phyloP scores from a whole-genome alignment of 2,888 invertebrate species.

The Rotaria socialis region DNA sequence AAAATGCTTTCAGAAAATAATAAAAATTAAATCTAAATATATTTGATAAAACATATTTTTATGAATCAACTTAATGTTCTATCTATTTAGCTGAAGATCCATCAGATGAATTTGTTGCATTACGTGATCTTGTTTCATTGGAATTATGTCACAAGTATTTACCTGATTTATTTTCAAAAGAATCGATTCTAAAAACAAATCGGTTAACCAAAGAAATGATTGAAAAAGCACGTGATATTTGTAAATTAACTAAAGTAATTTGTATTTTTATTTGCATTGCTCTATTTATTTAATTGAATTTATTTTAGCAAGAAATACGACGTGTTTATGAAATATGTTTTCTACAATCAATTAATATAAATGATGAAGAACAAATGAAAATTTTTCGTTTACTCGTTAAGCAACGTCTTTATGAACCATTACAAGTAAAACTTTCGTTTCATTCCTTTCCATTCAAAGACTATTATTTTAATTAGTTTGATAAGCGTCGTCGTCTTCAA shows the following conservation, averaged over 20 bases:
- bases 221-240: slow-evolving; percentile 69
- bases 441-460: no score
- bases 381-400: background rate
- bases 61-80: no score
- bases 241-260: slow-evolving; percentile 50
- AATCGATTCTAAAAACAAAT: slow-evolving; percentile 53
- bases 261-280: no score
- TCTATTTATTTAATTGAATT: no score
- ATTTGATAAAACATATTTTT: no score
- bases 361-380: background rate
- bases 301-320: slow-evolving; percentile 60
- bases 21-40: no score
- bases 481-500: background rate
- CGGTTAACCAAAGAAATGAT: slow-evolving; percentile 76
- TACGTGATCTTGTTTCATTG: slow-evolving; percentile 80
- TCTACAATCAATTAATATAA: slow-evolving; percentile 58
- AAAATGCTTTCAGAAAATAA: no score
- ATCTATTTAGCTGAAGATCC: slow-evolving; percentile 89
- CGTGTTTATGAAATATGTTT: slow-evolving; percentile 82
- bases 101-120: slow-evolving; percentile 78
- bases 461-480: background rate
- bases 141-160: slow-evolving; percentile 28
- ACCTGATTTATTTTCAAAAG: background rate
- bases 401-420: background rate
- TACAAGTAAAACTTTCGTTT: no score